Base-by-base conservation (phyloP, 2,888 invertebrate genomes). In the Thymelicus sylvestris region DNA sequence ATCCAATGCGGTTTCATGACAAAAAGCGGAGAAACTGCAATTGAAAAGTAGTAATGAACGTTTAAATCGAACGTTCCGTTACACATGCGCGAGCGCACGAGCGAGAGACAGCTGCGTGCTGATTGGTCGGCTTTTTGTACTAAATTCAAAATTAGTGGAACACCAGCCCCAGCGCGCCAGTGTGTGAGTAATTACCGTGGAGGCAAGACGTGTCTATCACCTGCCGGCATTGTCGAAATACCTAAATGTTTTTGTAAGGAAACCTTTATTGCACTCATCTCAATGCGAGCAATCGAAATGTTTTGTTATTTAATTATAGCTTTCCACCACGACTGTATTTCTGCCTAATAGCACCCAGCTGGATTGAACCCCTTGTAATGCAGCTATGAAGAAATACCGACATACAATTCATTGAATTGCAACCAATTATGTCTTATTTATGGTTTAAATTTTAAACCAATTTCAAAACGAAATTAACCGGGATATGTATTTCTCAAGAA, bases 61-160 rank as follows among this genome's bases (percentile, higher is more conserved):
- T 75, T 68, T 77, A 81, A 79, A 78, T 80, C 78, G 67, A 83
- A 84, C 75, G 65, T 59, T 61, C 77, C 81, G 80, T 82, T 80
- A 76, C 78, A 78, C 77, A 79, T 82, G 81, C 79, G 83, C 74
- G 71, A 66, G 88, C 90, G 89, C 91, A 90, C 91, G 91, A 86
- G 91, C 87, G 80, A 75, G 61, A 72, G 72, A 77, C 85, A 83
- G 79, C 87, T 89, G 89, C 83, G 77, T 79, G 83, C 78, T 81
- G 83, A 87, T 89, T 86, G 86, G 85, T 79, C 74, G 74, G 75
- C 77, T 86, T 87, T 89, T 87, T 86, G 80, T 88, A 86, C 84
- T 76, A 82, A 81, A 83, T 89, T 87, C 83, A 84, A 88, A 89
- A 83, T 81, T 76, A 78, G 80, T 81, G 77, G 77, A 80, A 75